phyloP scores from a whole-genome alignment of 2,113 vertebrate species.

The Notarius lentiginosus region DNA sequence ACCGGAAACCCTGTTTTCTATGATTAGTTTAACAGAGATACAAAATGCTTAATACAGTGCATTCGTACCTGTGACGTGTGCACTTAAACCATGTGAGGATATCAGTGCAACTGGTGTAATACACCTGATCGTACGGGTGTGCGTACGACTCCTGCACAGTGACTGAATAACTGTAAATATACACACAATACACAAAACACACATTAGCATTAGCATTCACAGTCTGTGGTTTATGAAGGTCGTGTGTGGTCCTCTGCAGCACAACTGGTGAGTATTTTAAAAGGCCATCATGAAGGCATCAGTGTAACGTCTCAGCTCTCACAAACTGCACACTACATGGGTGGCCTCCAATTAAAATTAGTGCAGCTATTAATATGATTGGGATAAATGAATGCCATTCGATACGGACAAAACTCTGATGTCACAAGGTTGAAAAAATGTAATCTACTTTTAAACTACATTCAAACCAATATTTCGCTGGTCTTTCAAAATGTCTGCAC shows the following conservation, averaged over 20 bases:
- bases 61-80: conserved; percentile 88
- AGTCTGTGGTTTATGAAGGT: conserved; percentile 25
- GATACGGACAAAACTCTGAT: neutral
- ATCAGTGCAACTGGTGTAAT: conserved; percentile 95
- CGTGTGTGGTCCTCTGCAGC: conserved; percentile 49
- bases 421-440: neutral
- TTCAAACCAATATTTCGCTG: neutral
- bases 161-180: conserved; percentile 83
- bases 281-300: conserved; percentile 25
- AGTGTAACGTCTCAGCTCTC: conserved; percentile 25
- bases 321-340: neutral
- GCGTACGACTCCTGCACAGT: conserved; percentile 95
- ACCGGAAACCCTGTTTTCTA: neutral
- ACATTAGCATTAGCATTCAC: neutral
- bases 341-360: conserved; percentile 28
- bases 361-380: neutral
- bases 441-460: neutral
- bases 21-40: neutral
- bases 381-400: neutral
- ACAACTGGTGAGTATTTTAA: conserved; percentile 38
- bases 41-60: neutral
- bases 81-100: conserved; percentile 99
- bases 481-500: neutral
- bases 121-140: conserved; percentile 93
- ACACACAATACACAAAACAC: neutral